phyloP scores from a whole-genome alignment of 2,888 invertebrate species.

The Sericinus montela region DNA sequence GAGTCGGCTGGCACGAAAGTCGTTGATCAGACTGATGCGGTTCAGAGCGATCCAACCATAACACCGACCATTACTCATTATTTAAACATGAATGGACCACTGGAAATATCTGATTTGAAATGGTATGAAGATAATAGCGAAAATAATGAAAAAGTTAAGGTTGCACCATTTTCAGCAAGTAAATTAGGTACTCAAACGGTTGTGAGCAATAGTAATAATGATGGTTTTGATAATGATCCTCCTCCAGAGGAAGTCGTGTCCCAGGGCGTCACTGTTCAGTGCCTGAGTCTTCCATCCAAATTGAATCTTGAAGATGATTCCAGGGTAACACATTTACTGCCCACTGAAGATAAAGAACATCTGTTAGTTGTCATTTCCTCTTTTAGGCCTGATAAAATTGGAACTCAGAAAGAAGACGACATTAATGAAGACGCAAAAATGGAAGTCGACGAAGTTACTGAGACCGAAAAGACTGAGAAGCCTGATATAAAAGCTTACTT shows the following conservation, averaged over 20 bases:
- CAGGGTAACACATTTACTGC: constrained; percentile 81
- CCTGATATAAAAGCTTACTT: constrained; percentile 58
- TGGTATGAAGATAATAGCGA: constrained; percentile 70
- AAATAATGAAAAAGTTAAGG: constrained; percentile 58
- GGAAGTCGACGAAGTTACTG: constrained; percentile 61
- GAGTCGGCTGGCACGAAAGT: constrained; percentile 66
- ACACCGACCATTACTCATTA: constrained; percentile 53
- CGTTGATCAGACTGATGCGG: constrained; percentile 64
- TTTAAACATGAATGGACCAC: constrained; percentile 59
- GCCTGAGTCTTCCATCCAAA: constrained; percentile 73
- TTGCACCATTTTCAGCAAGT: constrained; percentile 47
- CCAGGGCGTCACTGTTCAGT: constrained; percentile 77
- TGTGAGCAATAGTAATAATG: constrained; percentile 61
- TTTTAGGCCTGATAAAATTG: constrained; percentile 52
- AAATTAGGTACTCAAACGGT: constrained; percentile 61
- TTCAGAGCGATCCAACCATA: constrained; percentile 40
- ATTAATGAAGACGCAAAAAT: constrained; percentile 62
- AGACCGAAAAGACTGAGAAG: constrained; percentile 43
- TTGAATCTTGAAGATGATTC: constrained; percentile 70
- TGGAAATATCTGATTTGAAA: constrained; percentile 69
- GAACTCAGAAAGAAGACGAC: constrained; percentile 49
- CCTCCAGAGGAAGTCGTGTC: constrained; percentile 62
- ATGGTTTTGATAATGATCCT: constrained; percentile 72
- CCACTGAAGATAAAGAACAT: constrained; percentile 84
- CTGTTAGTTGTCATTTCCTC: constrained; percentile 80